Percentiles rank a stretch among this genome's conserved stretches.
These are phyloP conservation scores for Acleris cristana DNA, from an alignment of 2,888 invertebrate genomes.

Conservation along the genomic window DNA sequence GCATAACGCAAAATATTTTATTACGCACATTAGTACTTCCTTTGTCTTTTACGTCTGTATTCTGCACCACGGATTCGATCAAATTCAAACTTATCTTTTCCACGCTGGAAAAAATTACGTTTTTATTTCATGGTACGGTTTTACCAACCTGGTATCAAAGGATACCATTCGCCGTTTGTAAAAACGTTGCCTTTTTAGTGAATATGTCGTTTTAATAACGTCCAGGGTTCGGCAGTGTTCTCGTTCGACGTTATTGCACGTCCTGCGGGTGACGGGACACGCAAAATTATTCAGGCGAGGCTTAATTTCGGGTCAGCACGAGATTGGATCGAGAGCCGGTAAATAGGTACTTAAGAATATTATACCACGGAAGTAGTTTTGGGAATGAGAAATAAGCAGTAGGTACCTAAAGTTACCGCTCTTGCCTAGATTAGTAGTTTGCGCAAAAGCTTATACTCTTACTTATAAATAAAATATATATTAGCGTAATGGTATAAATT, in stretches of 20 bases:
- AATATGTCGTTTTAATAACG: slow-evolving; percentile 22
- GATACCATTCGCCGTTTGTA: slow-evolving; percentile 4
- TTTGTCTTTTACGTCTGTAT: slow-evolving; percentile 37
- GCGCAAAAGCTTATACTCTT: not conserved
- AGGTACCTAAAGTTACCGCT: slow-evolving; percentile 1
- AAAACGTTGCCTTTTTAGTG: slow-evolving; percentile 17
- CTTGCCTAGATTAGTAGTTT: not conserved
- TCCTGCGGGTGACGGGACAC: slow-evolving; percentile 29
- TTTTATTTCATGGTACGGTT: not conserved
- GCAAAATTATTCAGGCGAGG: slow-evolving; percentile 34
- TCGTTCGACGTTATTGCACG: slow-evolving; percentile 32
- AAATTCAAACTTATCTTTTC: not conserved
- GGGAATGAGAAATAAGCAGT: slow-evolving; percentile 3
- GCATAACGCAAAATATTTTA: slow-evolving; percentile 63
- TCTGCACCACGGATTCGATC: not conserved
- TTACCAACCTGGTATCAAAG: slow-evolving; percentile 1
- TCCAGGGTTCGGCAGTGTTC: slow-evolving; percentile 2
- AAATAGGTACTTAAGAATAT: slow-evolving; percentile 36
- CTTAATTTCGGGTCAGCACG: slow-evolving; percentile 35
- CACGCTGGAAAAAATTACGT: not conserved
- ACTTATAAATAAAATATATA: no score
- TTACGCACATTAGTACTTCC: slow-evolving; percentile 56
- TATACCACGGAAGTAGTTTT: slow-evolving; percentile 32
- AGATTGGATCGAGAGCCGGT: slow-evolving; percentile 35
- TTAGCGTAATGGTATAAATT: no score